A percentile compares a stretch with the other conserved stretches of the same genome.
These are phyloP conservation scores for Protobothrops mucrosquamatus DNA, from an alignment of 2,113 vertebrate species.

Conservation along the genomic window DNA sequence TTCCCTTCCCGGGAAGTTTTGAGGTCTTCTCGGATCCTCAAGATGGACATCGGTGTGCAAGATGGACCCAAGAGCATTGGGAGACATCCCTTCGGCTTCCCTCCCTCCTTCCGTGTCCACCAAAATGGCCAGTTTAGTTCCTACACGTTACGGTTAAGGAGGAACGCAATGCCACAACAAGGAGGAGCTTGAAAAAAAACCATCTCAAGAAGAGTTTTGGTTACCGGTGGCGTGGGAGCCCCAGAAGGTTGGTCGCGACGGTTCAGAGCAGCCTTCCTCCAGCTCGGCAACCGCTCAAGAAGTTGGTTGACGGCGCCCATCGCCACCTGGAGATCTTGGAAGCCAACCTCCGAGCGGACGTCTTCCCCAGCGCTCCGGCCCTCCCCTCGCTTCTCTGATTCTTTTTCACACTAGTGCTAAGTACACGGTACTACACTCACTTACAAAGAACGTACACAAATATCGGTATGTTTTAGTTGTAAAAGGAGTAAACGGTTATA, in stretches of 20 bases:
- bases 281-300: neutral
- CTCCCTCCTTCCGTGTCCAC: neutral
- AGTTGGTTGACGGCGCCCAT: neutral
- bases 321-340: neutral
- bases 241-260: neutral
- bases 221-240: slow-evolving; percentile 1
- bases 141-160: neutral
- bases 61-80: neutral
- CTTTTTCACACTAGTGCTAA: slow-evolving; percentile 61
- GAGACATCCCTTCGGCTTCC: slow-evolving; percentile 1
- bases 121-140: neutral
- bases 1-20: neutral
- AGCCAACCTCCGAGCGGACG: neutral
- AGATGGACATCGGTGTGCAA: neutral
- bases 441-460: slow-evolving; percentile 46
- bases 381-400: slow-evolving; percentile 18
- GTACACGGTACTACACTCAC: slow-evolving; percentile 65
- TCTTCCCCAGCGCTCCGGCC: neutral
- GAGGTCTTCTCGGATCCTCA: neutral
- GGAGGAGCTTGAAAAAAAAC: neutral
- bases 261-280: neutral
- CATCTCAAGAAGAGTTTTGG: neutral
- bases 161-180: neutral
- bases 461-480: slow-evolving; percentile 49
- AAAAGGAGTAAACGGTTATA: slow-evolving; percentile 52